Conservation (phyloP, 2,888 invertebrate species). For the Nomada goodeniana region DNA sequence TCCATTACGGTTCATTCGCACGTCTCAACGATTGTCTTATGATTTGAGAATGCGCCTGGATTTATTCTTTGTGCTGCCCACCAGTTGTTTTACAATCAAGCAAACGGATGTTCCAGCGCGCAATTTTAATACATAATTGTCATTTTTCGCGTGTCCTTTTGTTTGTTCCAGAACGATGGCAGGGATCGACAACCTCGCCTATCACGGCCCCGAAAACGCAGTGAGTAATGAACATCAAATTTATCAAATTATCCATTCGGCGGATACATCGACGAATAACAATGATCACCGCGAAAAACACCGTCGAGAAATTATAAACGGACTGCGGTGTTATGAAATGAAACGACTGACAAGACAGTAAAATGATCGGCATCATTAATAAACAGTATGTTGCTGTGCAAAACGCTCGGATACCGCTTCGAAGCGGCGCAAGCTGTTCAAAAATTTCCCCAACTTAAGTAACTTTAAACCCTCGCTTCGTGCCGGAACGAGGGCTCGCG, state of each 20-base stretch:
- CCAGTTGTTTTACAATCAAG: background rate
- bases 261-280: too few species aligned
- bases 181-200: constrained; percentile 65
- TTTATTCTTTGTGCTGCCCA: constrained; percentile 16
- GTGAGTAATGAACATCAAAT: constrained; percentile 45
- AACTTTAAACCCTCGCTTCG: background rate
- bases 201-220: constrained; percentile 36
- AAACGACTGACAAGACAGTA: too few species aligned
- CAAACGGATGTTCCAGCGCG: background rate
- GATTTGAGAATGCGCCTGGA: constrained; percentile 49
- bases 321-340: too few species aligned
- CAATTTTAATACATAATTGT: background rate
- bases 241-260: too few species aligned
- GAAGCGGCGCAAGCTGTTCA: too few species aligned
- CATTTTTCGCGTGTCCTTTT: background rate
- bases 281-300: too few species aligned
- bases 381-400: too few species aligned
- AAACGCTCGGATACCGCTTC: too few species aligned
- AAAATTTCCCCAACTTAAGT: too few species aligned
- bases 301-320: too few species aligned
- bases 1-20: constrained; percentile 74
- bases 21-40: constrained; percentile 71
- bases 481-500: background rate
- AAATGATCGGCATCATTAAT: too few species aligned
- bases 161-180: constrained; percentile 48